Percentiles rank a stretch among this genome's conserved stretches.
phyloP scores from a whole-genome alignment of 2,113 vertebrate genomes.

The Centropristis striata region DNA sequence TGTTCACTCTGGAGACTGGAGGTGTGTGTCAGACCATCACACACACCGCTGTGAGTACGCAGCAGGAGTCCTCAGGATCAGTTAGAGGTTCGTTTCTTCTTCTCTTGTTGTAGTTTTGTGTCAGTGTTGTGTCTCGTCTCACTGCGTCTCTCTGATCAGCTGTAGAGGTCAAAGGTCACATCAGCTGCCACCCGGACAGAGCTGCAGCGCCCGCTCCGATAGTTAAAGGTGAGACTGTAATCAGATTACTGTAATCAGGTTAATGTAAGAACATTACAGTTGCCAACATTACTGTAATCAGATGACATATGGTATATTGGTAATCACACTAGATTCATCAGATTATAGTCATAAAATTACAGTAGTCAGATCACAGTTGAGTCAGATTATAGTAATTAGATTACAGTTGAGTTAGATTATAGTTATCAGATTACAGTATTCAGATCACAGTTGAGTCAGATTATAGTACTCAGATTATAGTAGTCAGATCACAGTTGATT shows the following conservation, averaged over 20 bases:
- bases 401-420: no score
- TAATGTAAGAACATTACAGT: neutral
- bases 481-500: no score
- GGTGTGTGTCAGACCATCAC: slow-evolving; percentile 8
- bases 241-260: neutral
- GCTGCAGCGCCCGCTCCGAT: neutral
- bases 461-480: no score
- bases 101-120: slow-evolving; percentile 4
- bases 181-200: slow-evolving; percentile 81
- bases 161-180: slow-evolving; percentile 81
- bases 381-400: no score
- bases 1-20: slow-evolving; percentile 88
- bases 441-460: no score
- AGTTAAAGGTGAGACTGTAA: slow-evolving; percentile 56
- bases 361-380: no score
- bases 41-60: slow-evolving; percentile 45
- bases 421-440: no score
- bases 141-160: slow-evolving; percentile 59
- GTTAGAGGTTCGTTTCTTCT: slow-evolving; percentile 63
- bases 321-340: no score
- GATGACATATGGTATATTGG: no score
- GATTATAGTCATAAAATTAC: no score
- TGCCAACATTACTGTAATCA: neutral
- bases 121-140: neutral
- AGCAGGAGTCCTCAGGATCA: slow-evolving; percentile 65